These are phyloP conservation scores for Lymantria dispar DNA, from an alignment of 2,888 invertebrate species.

Conservation along the genomic window DNA sequence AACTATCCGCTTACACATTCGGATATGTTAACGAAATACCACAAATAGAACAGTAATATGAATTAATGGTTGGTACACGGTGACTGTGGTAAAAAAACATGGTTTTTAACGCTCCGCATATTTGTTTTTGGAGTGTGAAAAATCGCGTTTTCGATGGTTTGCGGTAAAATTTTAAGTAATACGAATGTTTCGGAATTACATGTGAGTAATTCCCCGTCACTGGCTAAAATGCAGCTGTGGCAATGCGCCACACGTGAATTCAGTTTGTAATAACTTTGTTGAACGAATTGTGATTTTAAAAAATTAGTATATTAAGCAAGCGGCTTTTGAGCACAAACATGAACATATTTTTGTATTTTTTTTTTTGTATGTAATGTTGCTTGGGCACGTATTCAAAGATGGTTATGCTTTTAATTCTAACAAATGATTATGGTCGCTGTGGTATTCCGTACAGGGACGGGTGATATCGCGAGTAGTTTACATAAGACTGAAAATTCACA, in stretches of 20 bases:
- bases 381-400: not conserved
- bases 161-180: slow-evolving; percentile 72
- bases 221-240: slow-evolving; percentile 57
- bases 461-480: too few species aligned
- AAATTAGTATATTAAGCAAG: slow-evolving; percentile 14
- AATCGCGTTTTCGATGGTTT: slow-evolving; percentile 71
- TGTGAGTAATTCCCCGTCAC: slow-evolving; percentile 59
- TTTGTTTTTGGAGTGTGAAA: slow-evolving; percentile 77
- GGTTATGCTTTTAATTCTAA: too few species aligned
- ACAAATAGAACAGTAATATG: slow-evolving; percentile 59
- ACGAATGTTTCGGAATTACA: slow-evolving; percentile 74
- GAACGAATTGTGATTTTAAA: slow-evolving; percentile 44
- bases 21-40: slow-evolving; percentile 29
- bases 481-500: too few species aligned
- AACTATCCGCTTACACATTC: slow-evolving; percentile 32
- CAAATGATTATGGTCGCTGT: too few species aligned
- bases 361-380: not conserved
- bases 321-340: not conserved
- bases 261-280: slow-evolving; percentile 54
- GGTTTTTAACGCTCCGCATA: slow-evolving; percentile 61
- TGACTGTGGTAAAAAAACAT: slow-evolving; percentile 48
- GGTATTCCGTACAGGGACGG: too few species aligned
- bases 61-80: slow-evolving; percentile 62
- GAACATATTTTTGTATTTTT: not conserved
- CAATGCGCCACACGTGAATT: slow-evolving; percentile 56